These are phyloP conservation scores for Lingula anatina DNA, from an alignment of 2,888 invertebrate species.

Conservation along the genomic window DNA sequence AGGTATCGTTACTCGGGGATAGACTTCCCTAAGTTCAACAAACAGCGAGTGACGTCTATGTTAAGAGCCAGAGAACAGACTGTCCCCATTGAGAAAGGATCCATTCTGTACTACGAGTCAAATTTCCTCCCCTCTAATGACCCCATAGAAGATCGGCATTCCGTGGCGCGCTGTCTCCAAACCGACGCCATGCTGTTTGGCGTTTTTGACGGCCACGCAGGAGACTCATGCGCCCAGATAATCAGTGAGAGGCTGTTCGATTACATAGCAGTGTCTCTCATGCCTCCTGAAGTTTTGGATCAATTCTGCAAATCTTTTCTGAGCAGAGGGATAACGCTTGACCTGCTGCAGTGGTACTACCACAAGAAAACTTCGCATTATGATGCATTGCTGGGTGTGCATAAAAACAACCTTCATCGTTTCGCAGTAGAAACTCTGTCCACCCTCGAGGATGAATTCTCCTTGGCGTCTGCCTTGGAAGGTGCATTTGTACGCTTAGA, in stretches of 20 bases:
- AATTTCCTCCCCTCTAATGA: conserved; percentile 90
- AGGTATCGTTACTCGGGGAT: no score
- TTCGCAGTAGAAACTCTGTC: conserved; percentile 36
- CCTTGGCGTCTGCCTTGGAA: conserved; percentile 58
- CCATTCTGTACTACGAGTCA: no score
- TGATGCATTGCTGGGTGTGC: conserved; percentile 24
- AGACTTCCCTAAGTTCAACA: background rate
- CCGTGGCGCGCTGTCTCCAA: conserved; percentile 73
- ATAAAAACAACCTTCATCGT: conserved; percentile 25
- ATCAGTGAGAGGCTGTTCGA: conserved; percentile 79
- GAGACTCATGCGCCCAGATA: conserved; percentile 87
- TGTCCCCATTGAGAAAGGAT: no score
- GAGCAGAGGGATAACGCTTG: no score
- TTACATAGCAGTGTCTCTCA: conserved; percentile 79
- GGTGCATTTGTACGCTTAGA: conserved; percentile 81
- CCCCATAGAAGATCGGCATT: conserved; percentile 91
- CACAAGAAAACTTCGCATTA: conserved; percentile 22
- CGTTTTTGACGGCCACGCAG: conserved; percentile 95
- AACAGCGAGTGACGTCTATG: background rate
- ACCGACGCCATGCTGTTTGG: conserved; percentile 63
- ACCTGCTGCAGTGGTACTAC: conserved; percentile 24
- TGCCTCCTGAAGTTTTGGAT: conserved; percentile 57
- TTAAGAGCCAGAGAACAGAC: background rate
- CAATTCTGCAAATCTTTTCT: conserved; percentile 6
- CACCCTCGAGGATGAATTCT: conserved; percentile 24